Evolutionary conservation across 1,140 invertebrate genomes (phyloP), one percentile per base, ranked within the genome.

Genomic region (Drosophila gunungcola): DNA sequence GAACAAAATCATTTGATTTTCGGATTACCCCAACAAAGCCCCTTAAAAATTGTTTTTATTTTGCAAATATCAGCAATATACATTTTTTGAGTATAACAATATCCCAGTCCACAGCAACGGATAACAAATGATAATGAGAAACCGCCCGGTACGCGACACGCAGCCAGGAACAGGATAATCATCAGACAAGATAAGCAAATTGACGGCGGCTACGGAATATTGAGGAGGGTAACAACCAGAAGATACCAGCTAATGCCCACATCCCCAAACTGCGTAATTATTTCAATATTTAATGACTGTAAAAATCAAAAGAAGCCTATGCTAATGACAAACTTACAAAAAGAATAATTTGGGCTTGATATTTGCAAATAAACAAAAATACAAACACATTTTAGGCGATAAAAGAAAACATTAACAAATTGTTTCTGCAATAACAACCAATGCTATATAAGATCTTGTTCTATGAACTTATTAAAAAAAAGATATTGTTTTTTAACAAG

Each of bases 251-350:
- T 49, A 27, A 41, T 49, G 36, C 46, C 64, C 10, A 38, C 34
- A 16, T 58, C 43, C 63, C 13, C 36, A 41, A 7, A 38, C 46
- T 38, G 42, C 57, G 75, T 78, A 83, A 83, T 83, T 83, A 83
- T 83, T 83, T 83, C 53, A 83, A 83, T 83, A 83, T 83, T 83
- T 83, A 83, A 83, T 83, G 80, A 82, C 74, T 80, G 61, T 42
- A 38, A 55, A 62, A 75, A 46, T 46, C 48, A 52, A 62, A 67
- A 55, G 49, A 53, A 61, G 51, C n/a, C 63, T 76, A 81, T 81
- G 73, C 60, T 67, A 81, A 77, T 76, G 48, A n/a, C 21, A 29
- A 52, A 72, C 64, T 72, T 2, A 9, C n/a, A 3, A 63, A 43
- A 32, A 55, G 21, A 21, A 21, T 21, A 21, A 21, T 21, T 21